Percentiles rank a stretch among this genome's conserved stretches.
phyloP scores from a whole-genome alignment of 1,140 invertebrate genomes.

The Bombus ignitus region DNA sequence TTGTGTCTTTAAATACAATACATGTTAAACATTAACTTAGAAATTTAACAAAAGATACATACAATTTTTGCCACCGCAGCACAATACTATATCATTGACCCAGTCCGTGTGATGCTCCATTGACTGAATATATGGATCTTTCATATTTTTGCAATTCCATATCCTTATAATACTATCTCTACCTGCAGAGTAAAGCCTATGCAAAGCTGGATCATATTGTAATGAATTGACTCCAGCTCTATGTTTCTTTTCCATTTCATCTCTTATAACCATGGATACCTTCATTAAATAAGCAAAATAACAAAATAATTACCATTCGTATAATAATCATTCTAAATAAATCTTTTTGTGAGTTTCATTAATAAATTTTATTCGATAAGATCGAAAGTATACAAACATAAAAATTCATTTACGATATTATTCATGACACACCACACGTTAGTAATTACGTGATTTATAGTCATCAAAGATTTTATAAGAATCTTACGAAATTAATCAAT shows the following conservation, averaged over 20 bases:
- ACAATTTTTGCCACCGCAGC: constrained; percentile 97
- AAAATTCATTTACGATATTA: neutral
- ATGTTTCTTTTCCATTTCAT: constrained; percentile 96
- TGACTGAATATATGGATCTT: constrained; percentile 96
- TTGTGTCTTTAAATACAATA: neutral
- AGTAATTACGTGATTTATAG: neutral
- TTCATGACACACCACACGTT: neutral
- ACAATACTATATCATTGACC: constrained; percentile 99
- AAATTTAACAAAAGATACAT: constrained; percentile 68
- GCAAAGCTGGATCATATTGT: constrained; percentile 94
- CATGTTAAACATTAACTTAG: neutral
- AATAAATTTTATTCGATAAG: neutral
- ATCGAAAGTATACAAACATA: neutral
- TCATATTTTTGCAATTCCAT: constrained; percentile 91
- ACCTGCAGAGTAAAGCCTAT: constrained; percentile 98
- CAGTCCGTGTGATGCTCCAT: constrained; percentile 99
- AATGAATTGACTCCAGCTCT: constrained; percentile 97
- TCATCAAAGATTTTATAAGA: neutral
- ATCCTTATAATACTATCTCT: constrained; percentile 98
- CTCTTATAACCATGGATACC: constrained; percentile 99
- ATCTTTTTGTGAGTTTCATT: neutral
- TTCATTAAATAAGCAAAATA: constrained; percentile 78
- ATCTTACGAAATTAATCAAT: constrained; percentile 7
- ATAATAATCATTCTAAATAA: neutral
- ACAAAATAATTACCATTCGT: neutral